Evolutionary conservation across 2,797 vertebrate species (phyloP), one percentile per base, ranked within the genome.

Genomic region (Oceanodroma leucorhoa): DNA sequence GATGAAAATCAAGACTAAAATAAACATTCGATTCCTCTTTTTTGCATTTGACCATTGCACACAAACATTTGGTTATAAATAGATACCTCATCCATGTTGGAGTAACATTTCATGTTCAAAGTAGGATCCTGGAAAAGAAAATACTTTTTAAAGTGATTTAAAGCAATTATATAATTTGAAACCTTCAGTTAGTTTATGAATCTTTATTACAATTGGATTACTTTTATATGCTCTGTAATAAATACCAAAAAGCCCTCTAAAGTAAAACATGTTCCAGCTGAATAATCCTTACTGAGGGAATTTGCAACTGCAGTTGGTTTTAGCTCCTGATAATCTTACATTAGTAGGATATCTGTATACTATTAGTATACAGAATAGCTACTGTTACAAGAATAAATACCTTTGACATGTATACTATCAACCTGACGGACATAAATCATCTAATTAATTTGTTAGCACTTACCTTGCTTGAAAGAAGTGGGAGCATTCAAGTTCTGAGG

Each of bases 1-100:
- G 94, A 95, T 94, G 75, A 91, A 95, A 91, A 94, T 89, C 94
- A 95, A 95, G 82, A 72, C 76, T 94, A 83, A 93, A 92, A 61
- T 79, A 73, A 95, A 85, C 61, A 57, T 78, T 89, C 43, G 45
- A 5, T 84, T 95, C 20, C 19, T 77, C 19, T 82, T 80, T 91
- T 92, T 83, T 72, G 9, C 9, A 29, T 95, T 93, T 94, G 78
- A 90, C 67, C 62, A 70, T 62, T 84, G 26, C 45, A 66, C 40
- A 50, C 57, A 92, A 93, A 72, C 84, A 51, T 80, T 91, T 86
- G 61, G 72, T 81, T 96, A 94, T 87, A 92, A 94, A 96, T 89
- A 83, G 84, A 87, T 46, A 41, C 30, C 15, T 80, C 53, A 24
- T 67, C 53, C 5, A 0, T 36, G 18, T 1, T 73, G 38, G 51